Evolutionary conservation across 2,888 invertebrate genomes (phyloP).

Genomic region (Nomada goodeniana): DNA sequence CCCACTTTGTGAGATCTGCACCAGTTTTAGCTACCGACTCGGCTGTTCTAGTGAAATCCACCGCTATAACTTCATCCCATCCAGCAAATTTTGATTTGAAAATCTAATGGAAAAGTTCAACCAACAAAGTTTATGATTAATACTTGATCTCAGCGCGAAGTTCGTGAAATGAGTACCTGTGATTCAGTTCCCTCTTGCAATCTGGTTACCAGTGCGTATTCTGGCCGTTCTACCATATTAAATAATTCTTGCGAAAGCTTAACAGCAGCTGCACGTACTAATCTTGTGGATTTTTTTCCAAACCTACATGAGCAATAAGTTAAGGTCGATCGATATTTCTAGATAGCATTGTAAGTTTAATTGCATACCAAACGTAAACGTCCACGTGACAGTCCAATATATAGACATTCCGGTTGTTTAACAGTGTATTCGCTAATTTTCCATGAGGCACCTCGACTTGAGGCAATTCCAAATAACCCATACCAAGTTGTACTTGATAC

Average conservation of each 20-base stretch:
- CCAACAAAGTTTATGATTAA: neutral
- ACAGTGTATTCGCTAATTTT: constrained; percentile 90
- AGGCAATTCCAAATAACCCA: constrained; percentile 99
- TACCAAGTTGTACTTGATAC: constrained; percentile 98
- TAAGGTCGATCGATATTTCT: neutral
- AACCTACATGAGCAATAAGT: constrained; percentile 87
- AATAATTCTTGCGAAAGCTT: constrained; percentile 98
- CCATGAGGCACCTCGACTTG: constrained; percentile 93
- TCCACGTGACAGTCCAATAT: constrained; percentile 97
- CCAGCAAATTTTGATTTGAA: constrained; percentile 98
- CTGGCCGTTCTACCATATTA: constrained; percentile 95
- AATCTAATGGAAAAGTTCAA: constrained; percentile 85
- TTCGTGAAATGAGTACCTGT: constrained; percentile 85
- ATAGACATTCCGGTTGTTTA: constrained; percentile 97
- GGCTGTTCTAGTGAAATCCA: constrained; percentile 99
- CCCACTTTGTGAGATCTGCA: constrained; percentile 97
- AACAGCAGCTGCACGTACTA: constrained; percentile 97
- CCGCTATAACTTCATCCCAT: constrained; percentile 99
- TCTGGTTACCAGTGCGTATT: constrained; percentile 94
- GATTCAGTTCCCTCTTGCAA: constrained; percentile 96
- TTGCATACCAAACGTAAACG: constrained; percentile 94
- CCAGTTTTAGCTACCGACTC: constrained; percentile 98
- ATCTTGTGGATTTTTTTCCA: constrained; percentile 97
- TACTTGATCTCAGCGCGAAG: neutral
- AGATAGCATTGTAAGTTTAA: constrained; percentile 72